Conservation (phyloP, 2,888 invertebrate genomes). For the Polyommatus icarus region DNA sequence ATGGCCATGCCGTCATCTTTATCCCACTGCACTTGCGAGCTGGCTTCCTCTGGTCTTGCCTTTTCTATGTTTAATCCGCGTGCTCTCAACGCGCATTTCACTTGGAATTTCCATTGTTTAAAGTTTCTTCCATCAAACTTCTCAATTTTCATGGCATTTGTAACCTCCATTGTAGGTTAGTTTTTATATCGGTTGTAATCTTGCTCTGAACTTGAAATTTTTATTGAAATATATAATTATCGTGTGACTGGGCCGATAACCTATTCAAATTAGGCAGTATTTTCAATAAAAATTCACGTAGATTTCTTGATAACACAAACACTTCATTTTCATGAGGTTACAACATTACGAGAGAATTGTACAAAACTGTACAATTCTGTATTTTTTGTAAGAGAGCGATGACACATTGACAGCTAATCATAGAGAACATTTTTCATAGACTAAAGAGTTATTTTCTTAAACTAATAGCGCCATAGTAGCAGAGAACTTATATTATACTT, state of each 20-base stretch:
- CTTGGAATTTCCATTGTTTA: slow-evolving; percentile 24
- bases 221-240: neutral
- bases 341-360: too few species aligned
- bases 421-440: too few species aligned
- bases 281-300: neutral
- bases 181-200: neutral
- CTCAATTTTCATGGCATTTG: slow-evolving; percentile 23
- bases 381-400: too few species aligned
- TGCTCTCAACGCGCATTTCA: slow-evolving; percentile 31
- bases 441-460: too few species aligned
- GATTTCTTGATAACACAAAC: neutral
- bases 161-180: slow-evolving; percentile 11
- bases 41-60: slow-evolving; percentile 29
- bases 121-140: slow-evolving; percentile 25
- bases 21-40: slow-evolving; percentile 17
- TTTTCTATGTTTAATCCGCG: slow-evolving; percentile 30
- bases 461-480: too few species aligned
- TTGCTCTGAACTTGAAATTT: neutral
- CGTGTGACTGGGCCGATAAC: neutral
- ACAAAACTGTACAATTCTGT: too few species aligned
- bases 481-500: too few species aligned
- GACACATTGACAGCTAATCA: too few species aligned
- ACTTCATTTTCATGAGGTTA: too few species aligned
- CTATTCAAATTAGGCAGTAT: neutral
- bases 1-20: slow-evolving; percentile 32